Base-by-base conservation (phyloP, 1,140 invertebrate genomes). In the Bombus vancouverensis region DNA sequence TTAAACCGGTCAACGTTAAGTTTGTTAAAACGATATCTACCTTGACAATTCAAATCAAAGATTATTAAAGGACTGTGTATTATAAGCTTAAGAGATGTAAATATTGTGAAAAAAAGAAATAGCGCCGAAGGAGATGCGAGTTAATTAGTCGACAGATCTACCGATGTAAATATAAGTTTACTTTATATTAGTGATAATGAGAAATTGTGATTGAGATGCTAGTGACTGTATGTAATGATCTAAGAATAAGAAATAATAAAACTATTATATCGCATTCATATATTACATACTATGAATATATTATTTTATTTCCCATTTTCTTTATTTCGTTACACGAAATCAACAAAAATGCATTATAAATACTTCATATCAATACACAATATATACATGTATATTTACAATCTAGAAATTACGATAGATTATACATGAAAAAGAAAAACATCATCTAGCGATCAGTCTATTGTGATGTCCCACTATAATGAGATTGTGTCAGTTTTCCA, bases 171-270 rank as follows among this genome's bases (percentile, higher is more conserved):
- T 94, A 94, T 66, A 53, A 68, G 88, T 89, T 87, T 88, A 91
- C 80, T 91, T 92, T 44, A 87, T 85, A 57, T 89, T 91, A 88
- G 81, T 89, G 73, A 91, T 87, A 90, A 84, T 77, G 89, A 92
- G 90, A 91, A 93, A 92, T 94, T 94, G 93, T 95, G 94, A 95
- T 94, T 93, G 89, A 92, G 76, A 93, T 94, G 92, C 93, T 95
- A 94, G 93, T 94, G 92, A 94, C 90, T 89, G 92, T 93, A 91
- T 92, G 88, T 88, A 87, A 86, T 70, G 81, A 80, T 32, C 72
- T 83, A 65, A 83, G 66, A 73, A 18, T 89, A 77, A 85, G 66
- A 57, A 71, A 44, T 88, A 90, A 87, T 90, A 88, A 88, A 88
- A 87, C 44, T 47, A 71, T 83, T 87, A 71, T 68, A 88, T 87